Base-by-base conservation (phyloP, 2,888 invertebrate species). In the Camponotus fellah region DNA sequence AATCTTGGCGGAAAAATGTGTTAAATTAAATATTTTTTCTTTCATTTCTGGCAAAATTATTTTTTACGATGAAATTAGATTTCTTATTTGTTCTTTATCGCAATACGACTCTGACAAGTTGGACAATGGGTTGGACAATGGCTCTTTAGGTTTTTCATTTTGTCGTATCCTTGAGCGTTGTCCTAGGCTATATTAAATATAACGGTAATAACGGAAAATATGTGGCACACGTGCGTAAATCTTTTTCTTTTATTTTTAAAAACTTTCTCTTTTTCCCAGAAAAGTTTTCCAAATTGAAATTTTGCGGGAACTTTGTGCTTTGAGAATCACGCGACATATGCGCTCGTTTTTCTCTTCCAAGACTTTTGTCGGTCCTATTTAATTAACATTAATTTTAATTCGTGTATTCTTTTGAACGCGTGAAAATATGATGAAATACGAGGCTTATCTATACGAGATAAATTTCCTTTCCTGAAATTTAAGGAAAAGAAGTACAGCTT, bases 111-210 rank as follows among this genome's bases (percentile, higher is more conserved):
- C 3, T 66, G 0, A 43, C 34, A 77, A 66, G 65, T 66, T 66
- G 49, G 68, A 58, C 43, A 17, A 58, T 34, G 21, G 17, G n/a
- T n/a, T n/a, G n/a, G n/a, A n/a, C n/a, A n/a, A n/a, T n/a, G n/a
- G 2, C 4, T 37, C n/a, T 21, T 46, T 60, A 12, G 37, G 37
- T 71, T 71, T 80, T 80, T 80, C 71, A 80, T 80, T 71, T 79
- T 2, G 37, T 46, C 9, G 43, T 17, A 2, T 40, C 5, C 17
- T n/a, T 46, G 5, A 6, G 14, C 32, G n/a, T 17, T 46, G 43
- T 69, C 21, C 46, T n/a, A 69, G 12, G 34, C 10, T 69, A 2
- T 17, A 37, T 58, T 17, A 80, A 71, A 80, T 37, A 9, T 8
- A 49, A 3, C 12, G 17, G 32, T n/a, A 37, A 66, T 46, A 71